These are phyloP conservation scores for Otolemur garnettii DNA, from an alignment of 2,113 vertebrate species.

Conservation along the genomic window DNA sequence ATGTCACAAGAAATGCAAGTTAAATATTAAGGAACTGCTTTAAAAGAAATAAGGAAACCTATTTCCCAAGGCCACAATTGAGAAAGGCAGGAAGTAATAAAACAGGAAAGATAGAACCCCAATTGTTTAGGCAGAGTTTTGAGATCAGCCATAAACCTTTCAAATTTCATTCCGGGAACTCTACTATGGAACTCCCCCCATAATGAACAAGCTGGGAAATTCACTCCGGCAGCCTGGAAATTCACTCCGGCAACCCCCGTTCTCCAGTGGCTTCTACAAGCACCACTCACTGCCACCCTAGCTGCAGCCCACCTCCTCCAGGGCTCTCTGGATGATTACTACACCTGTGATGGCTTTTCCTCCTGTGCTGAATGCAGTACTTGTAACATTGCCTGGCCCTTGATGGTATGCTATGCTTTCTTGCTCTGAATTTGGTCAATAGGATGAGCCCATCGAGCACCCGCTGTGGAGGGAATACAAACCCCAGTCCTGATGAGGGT, in stretches of 20 bases:
- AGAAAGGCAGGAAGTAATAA: not conserved
- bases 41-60: not conserved
- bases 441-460: not conserved
- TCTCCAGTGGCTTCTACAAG: not conserved
- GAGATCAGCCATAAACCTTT: not conserved
- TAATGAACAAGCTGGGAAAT: fast-evolving
- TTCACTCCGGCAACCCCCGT: too few species aligned
- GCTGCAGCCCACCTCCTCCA: not conserved
- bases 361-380: fast-evolving
- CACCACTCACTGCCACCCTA: fast-evolving
- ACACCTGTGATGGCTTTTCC: too few species aligned
- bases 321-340: fast-evolving
- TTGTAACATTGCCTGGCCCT: not conserved
- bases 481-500: too few species aligned
- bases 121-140: not conserved
- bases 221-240: not conserved
- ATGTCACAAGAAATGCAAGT: not conserved
- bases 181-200: too few species aligned
- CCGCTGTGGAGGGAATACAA: fast-evolving
- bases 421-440: not conserved
- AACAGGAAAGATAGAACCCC: not conserved
- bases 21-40: not conserved
- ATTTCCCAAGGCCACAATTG: not conserved
- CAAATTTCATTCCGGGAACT: not conserved
- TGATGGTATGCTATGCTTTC: not conserved